These are phyloP conservation scores for Poeciliopsis infans DNA, from an alignment of 2,797 vertebrate species.

Conservation along the genomic window DNA sequence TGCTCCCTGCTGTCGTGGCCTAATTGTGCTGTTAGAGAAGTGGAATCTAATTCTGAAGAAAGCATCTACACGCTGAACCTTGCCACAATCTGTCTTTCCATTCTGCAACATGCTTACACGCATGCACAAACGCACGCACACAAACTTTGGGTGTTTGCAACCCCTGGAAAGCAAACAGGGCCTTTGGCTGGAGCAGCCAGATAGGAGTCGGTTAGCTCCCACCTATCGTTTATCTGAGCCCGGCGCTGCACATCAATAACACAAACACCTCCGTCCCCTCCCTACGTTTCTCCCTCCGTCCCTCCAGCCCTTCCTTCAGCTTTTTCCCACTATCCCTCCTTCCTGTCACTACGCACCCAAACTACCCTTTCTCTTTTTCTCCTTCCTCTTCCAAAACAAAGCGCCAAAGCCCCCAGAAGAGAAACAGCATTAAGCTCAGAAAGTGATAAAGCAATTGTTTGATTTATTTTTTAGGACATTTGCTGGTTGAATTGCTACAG, in stretches of 20 bases:
- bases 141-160: slow-evolving; percentile 60
- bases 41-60: slow-evolving; percentile 79
- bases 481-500: slow-evolving; percentile 50
- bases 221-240: slow-evolving; percentile 81
- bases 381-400: slow-evolving; percentile 78
- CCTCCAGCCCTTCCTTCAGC: slow-evolving; percentile 40
- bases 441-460: slow-evolving; percentile 68
- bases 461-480: slow-evolving; percentile 19
- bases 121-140: neutral
- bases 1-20: slow-evolving; percentile 51
- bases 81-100: slow-evolving; percentile 57
- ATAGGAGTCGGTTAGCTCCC: slow-evolving; percentile 78
- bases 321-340: slow-evolving; percentile 38
- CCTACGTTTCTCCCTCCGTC: slow-evolving; percentile 20
- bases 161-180: slow-evolving; percentile 77
- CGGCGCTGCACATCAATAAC: slow-evolving; percentile 81
- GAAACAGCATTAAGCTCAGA: slow-evolving; percentile 72
- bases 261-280: slow-evolving; percentile 51
- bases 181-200: slow-evolving; percentile 78
- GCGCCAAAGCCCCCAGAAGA: slow-evolving; percentile 64
- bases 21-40: slow-evolving; percentile 76
- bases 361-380: slow-evolving; percentile 37
- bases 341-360: slow-evolving; percentile 66
- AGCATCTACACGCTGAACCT: slow-evolving; percentile 66
- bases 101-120: slow-evolving; percentile 49